Base-by-base conservation (phyloP, 2,113 vertebrate species). In the Oncorhynchus tshawytscha region DNA sequence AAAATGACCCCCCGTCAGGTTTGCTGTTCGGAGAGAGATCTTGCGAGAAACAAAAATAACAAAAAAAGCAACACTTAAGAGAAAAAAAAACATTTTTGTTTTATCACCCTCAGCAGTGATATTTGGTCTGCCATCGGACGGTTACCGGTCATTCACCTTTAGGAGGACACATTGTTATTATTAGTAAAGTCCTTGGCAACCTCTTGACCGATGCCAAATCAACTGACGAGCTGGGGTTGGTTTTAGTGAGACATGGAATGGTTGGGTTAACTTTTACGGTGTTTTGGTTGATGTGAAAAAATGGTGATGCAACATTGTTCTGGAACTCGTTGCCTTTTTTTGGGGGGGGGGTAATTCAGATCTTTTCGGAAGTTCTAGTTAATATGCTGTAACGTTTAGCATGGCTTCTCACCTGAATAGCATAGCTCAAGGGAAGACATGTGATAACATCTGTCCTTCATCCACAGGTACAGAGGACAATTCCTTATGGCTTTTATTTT, bases 381-480 rank as follows among this genome's bases (percentile, higher is more conserved):
- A 89, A 92, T 91, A 96, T 93, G 97, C 97, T 98, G 96, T 97
- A 97, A 98, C 95, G 96, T 98, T 97, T 99, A 98, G 97, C 97
- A 99, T 98, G 97, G 97, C 97, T 98, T 98, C 96, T 97, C 96
- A 97, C 94, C 94, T 92, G 92, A 94, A 93, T 96, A 97, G 96
- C 95, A 95, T 96, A 96, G 96, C 95, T 95, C 94, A 81, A 88
- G 93, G 89, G 85, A 91, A 87, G 89, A 90, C 88, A 84, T 45
- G 39, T 86, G 91, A 91, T 91, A 89, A 87, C 93, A 93, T 93
- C 94, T 95, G 94, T 94, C 73, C 73, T 95, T 92, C 85, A 91
- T 91, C 91, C 94, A 24, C 94, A n/a, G n/a, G n/a, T n/a, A n/a
- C n/a, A 90, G 91, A 91, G 91, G 85, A 75, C 15, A 45, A 69